Evolutionary conservation across 2,888 invertebrate genomes (phyloP).

Genomic region (Pseudeuparius sepicola): DNA sequence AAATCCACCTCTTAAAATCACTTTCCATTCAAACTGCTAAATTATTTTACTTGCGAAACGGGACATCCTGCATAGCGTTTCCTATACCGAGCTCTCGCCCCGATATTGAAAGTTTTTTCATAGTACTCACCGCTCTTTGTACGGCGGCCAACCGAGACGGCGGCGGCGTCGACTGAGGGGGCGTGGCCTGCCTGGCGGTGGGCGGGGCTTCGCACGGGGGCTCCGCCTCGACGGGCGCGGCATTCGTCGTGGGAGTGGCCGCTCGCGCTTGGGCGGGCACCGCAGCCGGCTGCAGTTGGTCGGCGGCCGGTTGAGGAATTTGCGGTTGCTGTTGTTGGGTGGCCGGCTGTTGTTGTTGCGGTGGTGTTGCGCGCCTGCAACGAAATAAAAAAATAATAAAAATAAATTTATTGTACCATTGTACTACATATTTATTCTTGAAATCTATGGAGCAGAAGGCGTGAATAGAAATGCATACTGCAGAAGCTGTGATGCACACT

Average conservation of each 20-base stretch:
- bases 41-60: no score
- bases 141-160: constrained; percentile 11
- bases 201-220: constrained; percentile 12
- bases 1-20: no score
- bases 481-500: no score
- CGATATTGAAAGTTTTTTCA: no score
- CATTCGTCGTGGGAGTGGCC: constrained; percentile 14
- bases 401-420: constrained; percentile 1
- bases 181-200: constrained; percentile 14
- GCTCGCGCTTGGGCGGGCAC: no score
- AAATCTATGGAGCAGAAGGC: no score
- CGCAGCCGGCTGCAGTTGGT: constrained; percentile 15
- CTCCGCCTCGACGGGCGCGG: constrained; percentile 16
- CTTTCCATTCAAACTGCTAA: no score
- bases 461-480: no score
- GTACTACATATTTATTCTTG: no score
- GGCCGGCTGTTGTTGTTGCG: constrained; percentile 21
- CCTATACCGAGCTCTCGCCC: no score
- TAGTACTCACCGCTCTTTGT: no score
- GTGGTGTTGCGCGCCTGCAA: constrained; percentile 31
- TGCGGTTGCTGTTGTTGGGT: constrained; percentile 22
- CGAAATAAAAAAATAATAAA: constrained; percentile 5
- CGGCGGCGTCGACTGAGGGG: constrained; percentile 13
- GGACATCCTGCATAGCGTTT: no score
- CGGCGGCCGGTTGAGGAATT: constrained; percentile 16